Evolutionary conservation across 1,140 invertebrate species (phyloP).

Genomic region (Vanessa atalanta): DNA sequence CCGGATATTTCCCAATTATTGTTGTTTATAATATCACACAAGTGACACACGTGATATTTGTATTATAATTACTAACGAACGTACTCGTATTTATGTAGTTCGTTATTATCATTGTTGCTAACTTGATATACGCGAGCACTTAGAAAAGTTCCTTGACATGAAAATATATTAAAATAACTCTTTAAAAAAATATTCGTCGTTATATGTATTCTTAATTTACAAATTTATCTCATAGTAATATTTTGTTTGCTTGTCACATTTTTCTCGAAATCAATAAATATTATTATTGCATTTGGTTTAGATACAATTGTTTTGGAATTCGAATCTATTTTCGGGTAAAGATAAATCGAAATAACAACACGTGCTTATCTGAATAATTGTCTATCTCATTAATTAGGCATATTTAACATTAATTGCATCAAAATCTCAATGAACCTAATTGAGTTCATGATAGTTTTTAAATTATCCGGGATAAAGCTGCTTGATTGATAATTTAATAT

Average conservation of each 20-base stretch:
- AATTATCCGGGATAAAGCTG: no score
- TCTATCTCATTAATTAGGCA: neutral
- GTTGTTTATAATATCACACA: neutral
- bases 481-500: no score
- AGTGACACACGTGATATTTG: no score
- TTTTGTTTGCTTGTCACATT: no score
- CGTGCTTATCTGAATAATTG: neutral
- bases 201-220: no score
- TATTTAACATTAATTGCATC: neutral
- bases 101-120: conserved; percentile 16
- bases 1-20: conserved; percentile 2
- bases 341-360: conserved; percentile 2
- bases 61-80: neutral
- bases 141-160: conserved; percentile 18
- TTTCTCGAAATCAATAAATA: no score
- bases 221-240: no score
- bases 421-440: conserved; percentile 1
- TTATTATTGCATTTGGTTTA: neutral
- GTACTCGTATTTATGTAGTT: conserved; percentile 3
- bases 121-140: conserved; percentile 10
- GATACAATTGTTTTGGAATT: neutral
- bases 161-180: neutral
- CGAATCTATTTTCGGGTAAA: neutral
- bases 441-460: no score
- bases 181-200: no score